Base-by-base conservation (phyloP, 23 tunicate species). In the Styela plicata region DNA sequence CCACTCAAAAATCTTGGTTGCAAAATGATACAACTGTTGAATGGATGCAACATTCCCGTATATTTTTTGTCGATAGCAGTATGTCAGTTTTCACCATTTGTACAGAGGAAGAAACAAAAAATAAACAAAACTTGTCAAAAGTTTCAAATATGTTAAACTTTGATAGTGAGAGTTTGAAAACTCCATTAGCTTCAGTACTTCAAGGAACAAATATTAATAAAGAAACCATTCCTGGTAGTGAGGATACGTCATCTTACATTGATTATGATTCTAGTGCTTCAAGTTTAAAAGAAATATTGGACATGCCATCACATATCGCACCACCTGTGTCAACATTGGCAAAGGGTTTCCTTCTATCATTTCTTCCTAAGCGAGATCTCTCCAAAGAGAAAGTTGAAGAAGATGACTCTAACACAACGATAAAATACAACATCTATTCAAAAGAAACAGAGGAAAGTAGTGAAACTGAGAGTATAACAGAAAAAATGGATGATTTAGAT, bases 1-100 rank as follows among this genome's bases (percentile, higher is more conserved):
- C 35, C 2, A 21, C 23, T 5, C 5, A 17, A 27, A 44, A 44
- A 44, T 44, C 57, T 44, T 26, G 34, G 77, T 29, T 30, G 17
- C 24, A 71, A 27, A 32, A 29, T 17, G 36, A 29, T 26, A 16
- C 18, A 21, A 32, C 3, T 71, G 29, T 30, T 2, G 18, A 34
- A 16, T 71, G 77, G 77, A 30, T 71, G 37, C 36, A 33, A 28
- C 35, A 32, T 17, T 71, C 77, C 36, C 32, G 37, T 13, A 28
- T 71, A 32, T 71, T 28, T 36, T 3, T 71, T 30, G 37, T 34
- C 29, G 77, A 71, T 30, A 16, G 20, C 3, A 71, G 17, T 2
- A 30, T 71, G 77, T 26, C 77, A 32, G 77, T 71, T 33, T 71
- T 71, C 17, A 27, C 34, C 2, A 5, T 44, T 44, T 44, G 57